These are phyloP conservation scores for Anarrhichthys ocellatus DNA, from an alignment of 2,113 vertebrate species.

Conservation along the genomic window DNA sequence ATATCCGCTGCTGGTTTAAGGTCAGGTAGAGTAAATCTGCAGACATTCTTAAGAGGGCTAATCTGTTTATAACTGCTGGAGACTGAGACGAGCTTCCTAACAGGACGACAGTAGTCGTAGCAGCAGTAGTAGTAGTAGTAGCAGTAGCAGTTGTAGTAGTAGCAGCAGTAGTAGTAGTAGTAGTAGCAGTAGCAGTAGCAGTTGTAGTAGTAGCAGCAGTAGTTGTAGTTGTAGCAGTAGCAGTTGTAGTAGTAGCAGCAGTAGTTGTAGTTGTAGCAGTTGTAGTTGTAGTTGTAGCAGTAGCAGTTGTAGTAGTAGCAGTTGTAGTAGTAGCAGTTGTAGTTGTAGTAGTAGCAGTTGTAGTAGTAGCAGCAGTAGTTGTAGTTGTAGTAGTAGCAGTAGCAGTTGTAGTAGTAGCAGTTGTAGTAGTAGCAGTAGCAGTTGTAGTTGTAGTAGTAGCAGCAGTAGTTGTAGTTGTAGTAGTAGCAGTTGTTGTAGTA, in stretches of 20 bases:
- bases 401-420: background rate
- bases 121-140: background rate
- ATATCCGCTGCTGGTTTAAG: slow-evolving; percentile 34
- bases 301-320: background rate
- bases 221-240: too few relatives aligned
- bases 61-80: slow-evolving; percentile 63
- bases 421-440: too few relatives aligned
- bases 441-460: background rate
- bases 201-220: too few relatives aligned
- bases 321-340: background rate
- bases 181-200: too few relatives aligned
- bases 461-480: background rate
- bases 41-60: slow-evolving; percentile 63
- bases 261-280: background rate
- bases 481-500: background rate
- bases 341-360: too few relatives aligned
- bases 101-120: background rate
- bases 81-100: slow-evolving; percentile 21
- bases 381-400: background rate
- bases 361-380: background rate
- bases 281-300: background rate
- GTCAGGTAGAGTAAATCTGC: slow-evolving; percentile 56
- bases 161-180: too few relatives aligned
- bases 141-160: background rate
- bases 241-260: too few relatives aligned